A percentile compares a stretch with the other conserved stretches of the same genome.
These are phyloP conservation scores for Tricholaema leucomelas DNA, from an alignment of 2,113 vertebrate genomes.

Conservation along the genomic window DNA sequence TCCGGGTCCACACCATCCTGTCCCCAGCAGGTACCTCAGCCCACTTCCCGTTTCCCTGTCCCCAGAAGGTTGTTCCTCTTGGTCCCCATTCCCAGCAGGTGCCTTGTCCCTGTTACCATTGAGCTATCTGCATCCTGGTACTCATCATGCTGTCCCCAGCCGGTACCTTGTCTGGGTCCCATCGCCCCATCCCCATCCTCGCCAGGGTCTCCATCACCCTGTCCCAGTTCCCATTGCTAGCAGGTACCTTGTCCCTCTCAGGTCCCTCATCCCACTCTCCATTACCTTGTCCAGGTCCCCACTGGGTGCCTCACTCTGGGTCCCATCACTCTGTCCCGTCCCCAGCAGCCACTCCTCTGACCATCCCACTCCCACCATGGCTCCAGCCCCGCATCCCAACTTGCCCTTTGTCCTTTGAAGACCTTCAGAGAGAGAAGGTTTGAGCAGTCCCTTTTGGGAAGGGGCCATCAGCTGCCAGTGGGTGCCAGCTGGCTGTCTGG, in stretches of 20 bases:
- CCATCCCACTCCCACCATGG: accelerated
- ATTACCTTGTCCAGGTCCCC: not conserved
- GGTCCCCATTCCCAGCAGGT: not conserved
- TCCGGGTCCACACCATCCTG: not conserved
- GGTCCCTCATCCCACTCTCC: not conserved
- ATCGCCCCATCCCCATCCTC: not conserved
- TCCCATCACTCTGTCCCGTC: not conserved
- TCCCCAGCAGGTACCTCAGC: not conserved
- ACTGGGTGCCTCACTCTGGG: not conserved
- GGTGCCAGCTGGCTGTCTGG: not conserved
- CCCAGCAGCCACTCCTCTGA: not conserved
- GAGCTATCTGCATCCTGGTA: accelerated
- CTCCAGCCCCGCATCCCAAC: not conserved
- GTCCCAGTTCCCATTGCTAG: not conserved
- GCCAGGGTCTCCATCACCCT: not conserved
- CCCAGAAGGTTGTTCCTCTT: not conserved
- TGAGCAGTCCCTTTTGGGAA: not conserved
- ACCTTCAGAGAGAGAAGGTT: accelerated
- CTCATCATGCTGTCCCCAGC: not conserved
- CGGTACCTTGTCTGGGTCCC: not conserved
- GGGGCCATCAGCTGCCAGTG: not conserved
- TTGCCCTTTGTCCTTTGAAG: accelerated
- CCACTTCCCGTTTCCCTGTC: too few relatives aligned
- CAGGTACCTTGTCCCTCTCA: too few relatives aligned
- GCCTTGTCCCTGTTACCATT: not conserved